These are phyloP conservation scores for Coregonus ussuriensis DNA, from an alignment of 2,797 vertebrate genomes.

Conservation along the genomic window DNA sequence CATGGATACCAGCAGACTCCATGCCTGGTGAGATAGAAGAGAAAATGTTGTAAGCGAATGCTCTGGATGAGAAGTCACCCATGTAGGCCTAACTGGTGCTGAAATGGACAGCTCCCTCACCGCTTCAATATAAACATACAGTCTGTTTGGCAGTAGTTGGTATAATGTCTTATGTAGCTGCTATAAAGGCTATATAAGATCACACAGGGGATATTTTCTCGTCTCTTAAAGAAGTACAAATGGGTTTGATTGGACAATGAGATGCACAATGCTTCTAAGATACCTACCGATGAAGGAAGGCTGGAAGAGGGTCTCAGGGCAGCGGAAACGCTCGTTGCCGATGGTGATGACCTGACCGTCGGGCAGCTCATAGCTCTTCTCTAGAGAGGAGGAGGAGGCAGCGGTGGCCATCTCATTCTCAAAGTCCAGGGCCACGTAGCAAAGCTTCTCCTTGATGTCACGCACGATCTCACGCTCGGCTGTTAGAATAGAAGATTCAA, in stretches of 20 bases:
- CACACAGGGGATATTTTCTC: neutral
- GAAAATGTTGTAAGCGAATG: neutral
- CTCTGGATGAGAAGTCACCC: neutral
- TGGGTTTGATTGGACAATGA: neutral
- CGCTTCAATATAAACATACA: too few relatives aligned
- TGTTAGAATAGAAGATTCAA: conserved; percentile 17
- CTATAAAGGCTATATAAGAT: neutral
- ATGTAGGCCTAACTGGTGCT: neutral
- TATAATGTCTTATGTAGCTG: neutral
- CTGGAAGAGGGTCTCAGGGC: conserved; percentile 82
- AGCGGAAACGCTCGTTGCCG: conserved; percentile 97
- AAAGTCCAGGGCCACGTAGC: conserved; percentile 71
- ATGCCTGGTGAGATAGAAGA: conserved; percentile 46
- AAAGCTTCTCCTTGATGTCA: conserved; percentile 73
- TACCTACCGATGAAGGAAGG: conserved; percentile 68
- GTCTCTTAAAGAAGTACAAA: neutral
- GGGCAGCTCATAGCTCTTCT: conserved; percentile 99
- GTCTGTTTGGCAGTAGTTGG: too few relatives aligned
- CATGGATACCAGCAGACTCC: conserved; percentile 67
- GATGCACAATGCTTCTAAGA: neutral
- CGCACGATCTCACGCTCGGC: conserved; percentile 73
- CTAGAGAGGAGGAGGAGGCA: conserved; percentile 88
- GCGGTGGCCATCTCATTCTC: conserved; percentile 76
- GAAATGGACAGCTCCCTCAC: too few relatives aligned
- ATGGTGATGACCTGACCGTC: conserved; percentile 99